Percentiles rank a stretch among this genome's conserved stretches.
Conservation (phyloP, 2,797 vertebrate species). For the Hippocampus kuda region DNA sequence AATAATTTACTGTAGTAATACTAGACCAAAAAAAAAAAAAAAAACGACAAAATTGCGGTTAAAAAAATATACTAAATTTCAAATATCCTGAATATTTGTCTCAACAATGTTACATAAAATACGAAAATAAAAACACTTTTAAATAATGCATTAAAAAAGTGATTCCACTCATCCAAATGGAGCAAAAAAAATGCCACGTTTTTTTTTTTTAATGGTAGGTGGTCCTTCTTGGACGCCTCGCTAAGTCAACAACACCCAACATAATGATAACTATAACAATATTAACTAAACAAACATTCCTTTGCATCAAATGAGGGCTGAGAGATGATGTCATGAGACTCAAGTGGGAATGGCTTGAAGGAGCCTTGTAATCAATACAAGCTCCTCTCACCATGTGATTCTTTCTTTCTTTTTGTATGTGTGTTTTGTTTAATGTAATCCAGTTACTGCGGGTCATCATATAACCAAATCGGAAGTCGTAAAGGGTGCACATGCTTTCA, state of each 20-base stretch:
- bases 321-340: conserved; percentile 59
- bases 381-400: too few relatives aligned
- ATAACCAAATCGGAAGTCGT: background rate
- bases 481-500: background rate
- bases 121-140: too few relatives aligned
- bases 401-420: too few relatives aligned
- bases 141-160: too few relatives aligned
- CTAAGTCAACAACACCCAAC: background rate
- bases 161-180: too few relatives aligned
- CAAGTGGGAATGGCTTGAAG: conserved; percentile 18
- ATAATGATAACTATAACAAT: background rate
- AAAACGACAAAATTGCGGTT: too few relatives aligned
- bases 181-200: too few relatives aligned
- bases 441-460: background rate
- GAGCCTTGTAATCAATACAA: background rate
- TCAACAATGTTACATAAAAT: background rate
- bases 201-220: too few relatives aligned
- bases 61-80: background rate
- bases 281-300: conserved; percentile 3
- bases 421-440: conserved; percentile 1
- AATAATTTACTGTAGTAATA: too few relatives aligned
- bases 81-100: background rate
- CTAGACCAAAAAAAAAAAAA: too few relatives aligned
- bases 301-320: conserved; percentile 57
- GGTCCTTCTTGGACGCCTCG: background rate